phyloP scores from a whole-genome alignment of 92 coral and sea anemone genomes.

The Paramuricea clavata region DNA sequence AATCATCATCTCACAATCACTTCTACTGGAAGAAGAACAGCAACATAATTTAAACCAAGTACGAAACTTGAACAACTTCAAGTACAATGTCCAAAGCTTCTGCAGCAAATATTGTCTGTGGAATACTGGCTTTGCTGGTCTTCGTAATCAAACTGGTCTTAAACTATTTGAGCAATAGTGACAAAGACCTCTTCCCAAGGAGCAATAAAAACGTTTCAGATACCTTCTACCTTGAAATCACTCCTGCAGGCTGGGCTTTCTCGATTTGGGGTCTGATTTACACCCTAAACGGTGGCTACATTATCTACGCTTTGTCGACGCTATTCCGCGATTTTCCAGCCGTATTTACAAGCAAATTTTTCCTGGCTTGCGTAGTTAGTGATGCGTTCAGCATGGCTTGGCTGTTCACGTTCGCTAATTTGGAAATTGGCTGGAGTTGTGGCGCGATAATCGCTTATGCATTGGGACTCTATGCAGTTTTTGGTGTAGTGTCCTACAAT shows the following conservation, averaged over 20 bases:
- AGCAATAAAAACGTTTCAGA: not conserved
- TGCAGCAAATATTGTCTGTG: not conserved
- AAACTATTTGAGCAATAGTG: slow-evolving; percentile 20
- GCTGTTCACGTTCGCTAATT: slow-evolving; percentile 75
- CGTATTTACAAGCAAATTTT: slow-evolving; percentile 66
- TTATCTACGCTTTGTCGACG: slow-evolving; percentile 77
- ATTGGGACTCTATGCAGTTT: slow-evolving; percentile 64
- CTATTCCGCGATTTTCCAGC: slow-evolving; percentile 72
- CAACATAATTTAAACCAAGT: not conserved
- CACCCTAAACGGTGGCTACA: slow-evolving; percentile 78
- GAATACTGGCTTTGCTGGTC: not conserved
- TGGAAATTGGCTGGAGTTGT: slow-evolving; percentile 60
- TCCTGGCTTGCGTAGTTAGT: slow-evolving; percentile 59
- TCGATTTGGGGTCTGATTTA: slow-evolving; percentile 93
- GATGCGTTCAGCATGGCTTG: slow-evolving; percentile 69
- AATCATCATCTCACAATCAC: not conserved
- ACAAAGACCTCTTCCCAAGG: not conserved
- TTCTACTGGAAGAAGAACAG: not conserved
- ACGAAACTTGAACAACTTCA: not conserved
- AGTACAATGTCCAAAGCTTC: not conserved
- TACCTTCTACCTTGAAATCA: slow-evolving; percentile 52
- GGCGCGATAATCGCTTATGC: slow-evolving; percentile 65
- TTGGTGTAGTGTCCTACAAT: slow-evolving; percentile 64
- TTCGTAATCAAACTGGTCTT: not conserved
- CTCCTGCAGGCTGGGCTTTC: slow-evolving; percentile 97